phyloP scores from a whole-genome alignment of 2,113 vertebrate species.

The Gobiocypris rarus region DNA sequence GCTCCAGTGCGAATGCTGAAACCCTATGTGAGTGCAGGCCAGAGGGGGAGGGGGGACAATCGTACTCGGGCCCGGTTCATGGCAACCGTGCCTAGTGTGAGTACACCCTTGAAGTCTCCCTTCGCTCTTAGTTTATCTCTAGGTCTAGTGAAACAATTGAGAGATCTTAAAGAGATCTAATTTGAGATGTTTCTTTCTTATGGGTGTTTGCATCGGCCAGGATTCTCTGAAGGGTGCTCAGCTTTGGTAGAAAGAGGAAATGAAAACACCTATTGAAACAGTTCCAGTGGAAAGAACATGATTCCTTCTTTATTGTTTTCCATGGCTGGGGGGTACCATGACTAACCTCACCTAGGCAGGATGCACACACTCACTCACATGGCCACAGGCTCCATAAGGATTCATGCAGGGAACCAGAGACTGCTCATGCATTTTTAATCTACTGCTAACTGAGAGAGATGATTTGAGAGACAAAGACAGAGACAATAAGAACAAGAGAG shows the following conservation, averaged over 20 bases:
- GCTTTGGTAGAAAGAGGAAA: conserved; percentile 41
- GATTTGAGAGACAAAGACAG: not conserved
- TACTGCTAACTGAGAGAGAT: conserved; percentile 16
- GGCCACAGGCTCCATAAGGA: conserved; percentile 52
- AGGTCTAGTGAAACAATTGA: not conserved
- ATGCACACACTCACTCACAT: not conserved
- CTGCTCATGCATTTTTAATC: conserved; percentile 62
- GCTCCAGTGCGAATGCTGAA: too few species aligned
- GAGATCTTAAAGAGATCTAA: not conserved
- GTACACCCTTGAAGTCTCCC: too few species aligned
- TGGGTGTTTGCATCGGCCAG: conserved; percentile 23
- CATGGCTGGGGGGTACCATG: conserved; percentile 22
- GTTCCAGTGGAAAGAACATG: conserved; percentile 42
- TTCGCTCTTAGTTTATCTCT: too few species aligned
- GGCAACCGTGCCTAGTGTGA: too few species aligned
- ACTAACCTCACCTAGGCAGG: conserved; percentile 26
- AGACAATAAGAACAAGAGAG: conserved; percentile 8
- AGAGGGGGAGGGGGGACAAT: too few species aligned
- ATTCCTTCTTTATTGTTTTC: conserved; percentile 47
- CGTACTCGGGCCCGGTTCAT: too few species aligned
- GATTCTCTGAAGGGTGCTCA: not conserved
- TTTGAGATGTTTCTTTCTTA: not conserved
- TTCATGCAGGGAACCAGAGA: conserved; percentile 53
- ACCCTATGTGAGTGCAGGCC: too few species aligned
- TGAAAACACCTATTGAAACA: conserved; percentile 49